A percentile compares a stretch with the other conserved stretches of the same genome.
Evolutionary conservation across 2,888 invertebrate genomes (phyloP).

Genomic region (Xestia ashworthii): DNA sequence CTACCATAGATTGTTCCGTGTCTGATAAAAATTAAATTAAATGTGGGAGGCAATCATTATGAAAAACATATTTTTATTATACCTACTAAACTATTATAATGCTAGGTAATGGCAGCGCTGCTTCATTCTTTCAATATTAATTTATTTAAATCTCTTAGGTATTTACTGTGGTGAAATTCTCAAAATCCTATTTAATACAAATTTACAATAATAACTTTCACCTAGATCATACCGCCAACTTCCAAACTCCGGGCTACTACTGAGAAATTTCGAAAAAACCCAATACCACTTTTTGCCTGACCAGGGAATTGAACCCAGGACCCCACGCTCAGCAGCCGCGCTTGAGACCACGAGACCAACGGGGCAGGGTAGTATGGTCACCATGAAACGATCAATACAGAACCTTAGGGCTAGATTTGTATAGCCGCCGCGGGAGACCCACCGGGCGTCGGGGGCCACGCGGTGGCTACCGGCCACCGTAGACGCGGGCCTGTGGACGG

Average conservation of each 20-base stretch:
- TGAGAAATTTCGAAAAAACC: too few species aligned
- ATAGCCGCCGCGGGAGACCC: too few species aligned
- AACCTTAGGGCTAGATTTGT: background rate
- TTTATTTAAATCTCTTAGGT: constrained; percentile 1
- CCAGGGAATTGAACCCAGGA: too few species aligned
- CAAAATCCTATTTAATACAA: background rate
- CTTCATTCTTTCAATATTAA: background rate
- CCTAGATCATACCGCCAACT: too few species aligned
- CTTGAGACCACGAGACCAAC: too few species aligned
- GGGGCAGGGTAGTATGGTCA: background rate
- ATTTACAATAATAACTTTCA: constrained; percentile 1
- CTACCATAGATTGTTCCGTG: constrained; percentile 1
- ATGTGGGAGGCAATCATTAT: background rate
- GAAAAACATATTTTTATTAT: background rate
- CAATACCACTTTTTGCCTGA: too few species aligned
- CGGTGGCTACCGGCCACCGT: too few species aligned
- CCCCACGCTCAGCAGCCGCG: too few species aligned
- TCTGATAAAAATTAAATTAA: constrained; percentile 36
- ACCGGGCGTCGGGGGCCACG: too few species aligned
- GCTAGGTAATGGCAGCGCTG: background rate
- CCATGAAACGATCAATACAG: background rate
- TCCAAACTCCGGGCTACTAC: too few species aligned
- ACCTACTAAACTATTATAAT: background rate
- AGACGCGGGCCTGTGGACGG: too few species aligned
- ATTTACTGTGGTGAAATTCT: background rate